These are phyloP conservation scores for Patagioenas fasciata DNA, from an alignment of 2,113 vertebrate species.

Conservation along the genomic window DNA sequence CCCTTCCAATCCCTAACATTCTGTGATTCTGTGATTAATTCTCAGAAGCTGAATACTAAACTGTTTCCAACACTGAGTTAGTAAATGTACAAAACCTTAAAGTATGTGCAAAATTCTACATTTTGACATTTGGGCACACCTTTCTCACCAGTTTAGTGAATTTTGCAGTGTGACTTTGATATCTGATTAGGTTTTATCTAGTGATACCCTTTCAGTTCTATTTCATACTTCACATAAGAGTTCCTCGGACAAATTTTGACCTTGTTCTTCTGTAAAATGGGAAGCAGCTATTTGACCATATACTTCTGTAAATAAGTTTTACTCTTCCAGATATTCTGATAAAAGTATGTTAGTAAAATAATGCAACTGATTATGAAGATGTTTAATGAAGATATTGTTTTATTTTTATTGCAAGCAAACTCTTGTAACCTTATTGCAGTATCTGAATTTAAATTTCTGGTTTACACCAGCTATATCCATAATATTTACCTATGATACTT, in stretches of 20 bases:
- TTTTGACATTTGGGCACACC: background rate
- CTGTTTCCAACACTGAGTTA: background rate
- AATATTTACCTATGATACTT: background rate
- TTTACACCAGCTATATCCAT: background rate
- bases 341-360: background rate
- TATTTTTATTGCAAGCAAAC: background rate
- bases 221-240: background rate
- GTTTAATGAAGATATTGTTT: background rate
- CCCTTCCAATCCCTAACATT: too few relatives aligned
- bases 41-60: background rate
- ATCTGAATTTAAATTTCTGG: background rate
- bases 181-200: background rate
- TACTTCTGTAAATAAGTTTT: background rate
- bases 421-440: background rate
- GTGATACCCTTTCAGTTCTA: background rate
- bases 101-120: background rate
- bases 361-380: background rate
- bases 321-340: background rate
- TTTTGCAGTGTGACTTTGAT: background rate
- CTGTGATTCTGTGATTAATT: background rate
- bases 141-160: background rate
- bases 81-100: background rate
- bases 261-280: background rate
- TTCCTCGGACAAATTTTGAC: background rate
- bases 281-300: background rate